These are phyloP conservation scores for Gnatocerus cornutus DNA, from an alignment of 2,888 invertebrate species.

Conservation along the genomic window DNA sequence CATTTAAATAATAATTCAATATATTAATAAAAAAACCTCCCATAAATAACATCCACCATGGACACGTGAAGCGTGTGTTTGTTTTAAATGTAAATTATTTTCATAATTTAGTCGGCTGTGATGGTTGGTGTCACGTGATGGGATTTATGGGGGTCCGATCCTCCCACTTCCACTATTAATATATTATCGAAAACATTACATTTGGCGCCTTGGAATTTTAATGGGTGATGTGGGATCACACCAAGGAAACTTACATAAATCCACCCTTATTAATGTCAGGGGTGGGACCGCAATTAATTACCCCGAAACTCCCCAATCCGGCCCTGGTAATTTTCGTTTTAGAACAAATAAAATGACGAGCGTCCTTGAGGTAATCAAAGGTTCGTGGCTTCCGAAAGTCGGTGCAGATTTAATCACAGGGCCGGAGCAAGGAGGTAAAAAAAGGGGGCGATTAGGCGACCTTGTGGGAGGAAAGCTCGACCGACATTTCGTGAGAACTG, in stretches of 20 bases:
- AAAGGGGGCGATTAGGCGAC: slow-evolving; percentile 2
- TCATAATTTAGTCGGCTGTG: slow-evolving; percentile 64
- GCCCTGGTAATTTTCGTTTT: neutral
- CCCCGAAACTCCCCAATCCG: neutral
- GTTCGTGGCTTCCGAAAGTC: slow-evolving; percentile 39
- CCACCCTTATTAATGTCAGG: slow-evolving; percentile 54
- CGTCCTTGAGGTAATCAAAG: slow-evolving; percentile 36
- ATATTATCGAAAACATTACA: slow-evolving; percentile 61
- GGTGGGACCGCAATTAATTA: slow-evolving; percentile 11
- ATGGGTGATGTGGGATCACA: slow-evolving; percentile 12
- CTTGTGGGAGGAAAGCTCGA: slow-evolving; percentile 26
- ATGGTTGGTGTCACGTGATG: slow-evolving; percentile 63
- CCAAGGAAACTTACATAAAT: neutral
- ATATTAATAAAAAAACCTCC: slow-evolving; percentile 42
- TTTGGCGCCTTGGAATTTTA: slow-evolving; percentile 54
- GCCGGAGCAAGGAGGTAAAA: slow-evolving; percentile 12
- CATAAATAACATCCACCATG: slow-evolving; percentile 40
- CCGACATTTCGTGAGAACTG: slow-evolving; percentile 33
- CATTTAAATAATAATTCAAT: slow-evolving; percentile 45
- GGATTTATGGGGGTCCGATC: slow-evolving; percentile 66
- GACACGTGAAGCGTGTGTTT: slow-evolving; percentile 42
- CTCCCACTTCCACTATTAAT: slow-evolving; percentile 67
- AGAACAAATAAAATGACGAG: slow-evolving; percentile 29
- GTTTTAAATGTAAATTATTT: slow-evolving; percentile 65
- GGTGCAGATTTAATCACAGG: slow-evolving; percentile 42